Percentiles rank a stretch among this genome's conserved stretches.
Conservation (phyloP, 2,888 invertebrate species). For the Empis livida region DNA sequence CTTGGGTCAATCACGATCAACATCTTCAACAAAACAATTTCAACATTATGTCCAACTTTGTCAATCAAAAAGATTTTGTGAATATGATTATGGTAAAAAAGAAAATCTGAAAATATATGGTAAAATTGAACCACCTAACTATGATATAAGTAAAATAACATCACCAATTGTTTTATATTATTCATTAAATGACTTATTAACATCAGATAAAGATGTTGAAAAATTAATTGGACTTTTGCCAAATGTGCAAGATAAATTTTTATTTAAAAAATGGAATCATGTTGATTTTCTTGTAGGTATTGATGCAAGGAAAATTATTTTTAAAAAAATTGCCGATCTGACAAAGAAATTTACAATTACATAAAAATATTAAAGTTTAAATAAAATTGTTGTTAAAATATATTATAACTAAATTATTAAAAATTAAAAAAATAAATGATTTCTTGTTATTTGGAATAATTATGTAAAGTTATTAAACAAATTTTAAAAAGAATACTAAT, state of each 20-base stretch:
- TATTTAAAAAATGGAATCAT: constrained; percentile 46
- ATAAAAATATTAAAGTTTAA: too few species aligned
- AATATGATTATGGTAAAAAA: constrained; percentile 39
- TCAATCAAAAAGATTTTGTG: constrained; percentile 27
- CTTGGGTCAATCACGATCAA: constrained; percentile 47
- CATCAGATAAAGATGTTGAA: constrained; percentile 30
- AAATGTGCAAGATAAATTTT: constrained; percentile 35
- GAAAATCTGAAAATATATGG: constrained; percentile 39
- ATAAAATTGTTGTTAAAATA: too few species aligned
- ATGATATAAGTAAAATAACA: constrained; percentile 35
- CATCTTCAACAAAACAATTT: constrained; percentile 39
- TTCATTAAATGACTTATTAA: constrained; percentile 43
- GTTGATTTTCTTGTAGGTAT: constrained; percentile 52
- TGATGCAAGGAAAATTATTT: constrained; percentile 34
- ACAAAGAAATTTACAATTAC: too few species aligned
- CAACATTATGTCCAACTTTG: constrained; percentile 41
- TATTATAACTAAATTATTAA: too few species aligned
- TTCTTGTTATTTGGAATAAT: too few species aligned
- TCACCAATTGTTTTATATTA: constrained; percentile 40
- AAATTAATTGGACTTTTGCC: constrained; percentile 18
- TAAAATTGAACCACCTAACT: constrained; percentile 36
- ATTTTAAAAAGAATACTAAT: too few species aligned
- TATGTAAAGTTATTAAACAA: too few species aligned
- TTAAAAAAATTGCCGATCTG: not conserved
- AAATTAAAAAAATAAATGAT: too few species aligned